Conservation (phyloP, 2,888 invertebrate species). For the Dendrolimus houi region DNA sequence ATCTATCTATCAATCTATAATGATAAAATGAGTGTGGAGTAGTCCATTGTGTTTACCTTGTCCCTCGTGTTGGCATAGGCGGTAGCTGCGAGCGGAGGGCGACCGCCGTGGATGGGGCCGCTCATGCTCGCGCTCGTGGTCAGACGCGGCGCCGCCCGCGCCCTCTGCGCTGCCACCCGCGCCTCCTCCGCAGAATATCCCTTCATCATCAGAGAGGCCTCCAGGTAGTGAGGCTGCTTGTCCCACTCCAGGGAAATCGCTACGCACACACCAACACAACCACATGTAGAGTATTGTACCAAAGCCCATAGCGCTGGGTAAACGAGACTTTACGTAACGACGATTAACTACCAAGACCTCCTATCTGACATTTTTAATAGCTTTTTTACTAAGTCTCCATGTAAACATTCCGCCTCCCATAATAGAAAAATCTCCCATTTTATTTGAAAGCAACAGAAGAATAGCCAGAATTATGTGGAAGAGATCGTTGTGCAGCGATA, state of each 20-base stretch:
- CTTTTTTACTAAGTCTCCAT: too few relatives aligned
- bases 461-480: too few relatives aligned
- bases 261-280: not conserved
- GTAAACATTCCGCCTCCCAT: too few relatives aligned
- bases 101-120: conserved; percentile 38
- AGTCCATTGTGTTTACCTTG: conserved; percentile 34
- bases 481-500: too few relatives aligned
- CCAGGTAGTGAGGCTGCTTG: conserved; percentile 78
- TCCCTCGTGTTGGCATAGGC: conserved; percentile 71
- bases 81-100: conserved; percentile 70
- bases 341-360: too few relatives aligned
- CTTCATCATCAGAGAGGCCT: conserved; percentile 94
- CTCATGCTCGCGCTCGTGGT: conserved; percentile 31
- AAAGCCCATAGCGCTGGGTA: too few relatives aligned
- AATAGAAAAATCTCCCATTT: too few relatives aligned
- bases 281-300: not conserved
- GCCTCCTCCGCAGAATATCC: conserved; percentile 75
- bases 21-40: not conserved
- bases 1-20: not conserved
- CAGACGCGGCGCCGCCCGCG: conserved; percentile 29
- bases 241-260: conserved; percentile 78
- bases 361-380: too few relatives aligned
- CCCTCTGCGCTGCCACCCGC: conserved; percentile 54
- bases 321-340: too few relatives aligned
- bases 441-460: too few relatives aligned